Percentiles rank a stretch among this genome's conserved stretches.
These are phyloP conservation scores for Astyanax mexicanus DNA, from an alignment of 2,797 vertebrate species.

Conservation along the genomic window DNA sequence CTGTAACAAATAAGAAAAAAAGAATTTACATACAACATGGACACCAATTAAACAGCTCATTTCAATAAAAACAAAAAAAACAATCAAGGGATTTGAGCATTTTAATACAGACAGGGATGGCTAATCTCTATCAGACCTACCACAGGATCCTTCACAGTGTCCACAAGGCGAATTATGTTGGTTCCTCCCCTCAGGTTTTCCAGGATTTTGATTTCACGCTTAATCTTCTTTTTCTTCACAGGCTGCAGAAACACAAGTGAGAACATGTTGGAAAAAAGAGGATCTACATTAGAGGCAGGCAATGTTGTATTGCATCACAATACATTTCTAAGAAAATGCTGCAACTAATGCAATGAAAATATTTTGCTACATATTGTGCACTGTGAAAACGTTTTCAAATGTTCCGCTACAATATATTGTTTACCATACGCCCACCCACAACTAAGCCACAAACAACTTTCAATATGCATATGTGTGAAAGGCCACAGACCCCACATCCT, in stretches of 20 bases:
- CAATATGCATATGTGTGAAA: too few species aligned
- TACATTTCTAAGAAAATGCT: too few species aligned
- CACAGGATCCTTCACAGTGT: conserved; percentile 98
- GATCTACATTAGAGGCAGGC: too few species aligned
- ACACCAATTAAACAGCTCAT: conserved; percentile 49
- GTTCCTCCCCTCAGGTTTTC: conserved; percentile 96
- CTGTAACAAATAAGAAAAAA: conserved; percentile 86
- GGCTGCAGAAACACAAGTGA: conserved; percentile 86
- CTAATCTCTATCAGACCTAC: conserved; percentile 70
- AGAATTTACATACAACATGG: too few species aligned
- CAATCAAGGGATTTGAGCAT: too few species aligned
- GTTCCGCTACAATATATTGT: too few species aligned
- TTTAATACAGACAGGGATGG: background rate
- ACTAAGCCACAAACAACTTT: too few species aligned
- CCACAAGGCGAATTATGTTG: conserved; percentile 97
- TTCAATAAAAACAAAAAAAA: background rate
- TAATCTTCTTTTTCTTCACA: conserved; percentile 99
- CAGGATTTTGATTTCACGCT: conserved; percentile 98
- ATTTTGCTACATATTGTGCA: too few species aligned
- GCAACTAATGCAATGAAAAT: too few species aligned
- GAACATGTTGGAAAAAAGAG: background rate
- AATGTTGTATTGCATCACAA: too few species aligned
- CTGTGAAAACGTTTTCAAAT: too few species aligned
- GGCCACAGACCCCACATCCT: conserved; percentile 64
- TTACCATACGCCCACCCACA: too few species aligned